Evolutionary conservation across 2,113 vertebrate species (phyloP).

Genomic region (Micronycteris hirsuta): DNA sequence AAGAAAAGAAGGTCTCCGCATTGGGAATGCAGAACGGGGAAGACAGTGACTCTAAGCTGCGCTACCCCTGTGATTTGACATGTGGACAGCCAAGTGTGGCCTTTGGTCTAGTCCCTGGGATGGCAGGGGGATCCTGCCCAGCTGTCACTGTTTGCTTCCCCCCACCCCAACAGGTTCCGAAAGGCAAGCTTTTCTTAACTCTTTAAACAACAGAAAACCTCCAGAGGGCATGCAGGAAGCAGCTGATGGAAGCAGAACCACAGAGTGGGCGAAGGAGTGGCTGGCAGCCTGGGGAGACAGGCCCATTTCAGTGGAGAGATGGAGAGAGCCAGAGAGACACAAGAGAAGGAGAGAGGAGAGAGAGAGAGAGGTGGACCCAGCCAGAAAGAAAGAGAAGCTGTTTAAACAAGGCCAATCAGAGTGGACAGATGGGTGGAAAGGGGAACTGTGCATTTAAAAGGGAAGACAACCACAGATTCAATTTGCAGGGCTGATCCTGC

Average conservation of each 20-base stretch:
- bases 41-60: conserved; percentile 90
- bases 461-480: conserved; percentile 84
- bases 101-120: background rate
- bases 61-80: background rate
- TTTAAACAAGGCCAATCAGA: conserved; percentile 74
- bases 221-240: conserved; percentile 86
- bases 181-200: conserved; percentile 63
- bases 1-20: conserved; percentile 98
- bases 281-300: conserved; percentile 30
- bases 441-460: conserved; percentile 86
- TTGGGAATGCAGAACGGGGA: conserved; percentile 92
- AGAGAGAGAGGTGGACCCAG: conserved; percentile 20
- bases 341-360: background rate
- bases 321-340: conserved; percentile 45
- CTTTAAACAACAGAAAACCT: conserved; percentile 75
- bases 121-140: background rate
- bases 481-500: background rate
- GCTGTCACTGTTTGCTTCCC: conserved; percentile 69
- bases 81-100: background rate
- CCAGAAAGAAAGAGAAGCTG: conserved; percentile 43
- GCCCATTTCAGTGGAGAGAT: background rate
- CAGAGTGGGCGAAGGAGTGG: background rate
- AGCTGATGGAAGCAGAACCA: conserved; percentile 80
- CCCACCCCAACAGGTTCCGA: conserved; percentile 26
- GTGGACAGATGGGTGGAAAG: conserved; percentile 74